Conservation (phyloP, 2,888 invertebrate species). For the Pachycephus smyrnensis region DNA sequence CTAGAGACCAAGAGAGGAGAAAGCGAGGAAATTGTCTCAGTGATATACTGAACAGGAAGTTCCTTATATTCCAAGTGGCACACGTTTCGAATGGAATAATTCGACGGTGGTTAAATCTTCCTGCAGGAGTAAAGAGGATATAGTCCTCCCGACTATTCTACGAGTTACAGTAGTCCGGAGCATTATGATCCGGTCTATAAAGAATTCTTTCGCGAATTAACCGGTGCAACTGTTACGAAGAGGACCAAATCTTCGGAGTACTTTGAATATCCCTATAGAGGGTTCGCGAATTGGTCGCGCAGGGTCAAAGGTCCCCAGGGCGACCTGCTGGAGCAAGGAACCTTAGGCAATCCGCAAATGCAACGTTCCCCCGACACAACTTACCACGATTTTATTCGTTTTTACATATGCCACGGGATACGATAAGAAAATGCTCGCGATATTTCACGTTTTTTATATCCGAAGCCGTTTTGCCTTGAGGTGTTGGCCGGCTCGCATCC, state of each 20-base stretch:
- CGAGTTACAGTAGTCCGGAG: not conserved
- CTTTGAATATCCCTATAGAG: not conserved
- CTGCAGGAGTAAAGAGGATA: not conserved
- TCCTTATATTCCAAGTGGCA: slow-evolving; percentile 3
- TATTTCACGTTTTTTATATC: slow-evolving; percentile 63
- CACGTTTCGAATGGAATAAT: not conserved
- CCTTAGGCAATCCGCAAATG: slow-evolving; percentile 41
- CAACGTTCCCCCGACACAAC: slow-evolving; percentile 55
- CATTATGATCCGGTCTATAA: not conserved
- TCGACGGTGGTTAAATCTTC: not conserved
- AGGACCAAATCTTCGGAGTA: not conserved
- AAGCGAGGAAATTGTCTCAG: slow-evolving; percentile 39
- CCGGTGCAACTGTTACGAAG: too few relatives aligned
- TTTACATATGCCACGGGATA: slow-evolving; percentile 53
- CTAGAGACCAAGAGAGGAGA: not conserved
- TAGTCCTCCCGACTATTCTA: not conserved
- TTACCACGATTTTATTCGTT: slow-evolving; percentile 61
- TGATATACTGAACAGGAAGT: slow-evolving; percentile 38
- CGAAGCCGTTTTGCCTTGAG: slow-evolving; percentile 55
- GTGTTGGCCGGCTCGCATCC: slow-evolving; percentile 54
- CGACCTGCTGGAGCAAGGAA: slow-evolving; percentile 10
- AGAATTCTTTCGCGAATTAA: not conserved
- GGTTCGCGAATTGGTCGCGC: not conserved
- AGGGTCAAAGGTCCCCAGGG: not conserved
- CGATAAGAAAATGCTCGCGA: slow-evolving; percentile 61